Conservation (phyloP, 2,888 invertebrate species). For the Tenthredo livida region DNA sequence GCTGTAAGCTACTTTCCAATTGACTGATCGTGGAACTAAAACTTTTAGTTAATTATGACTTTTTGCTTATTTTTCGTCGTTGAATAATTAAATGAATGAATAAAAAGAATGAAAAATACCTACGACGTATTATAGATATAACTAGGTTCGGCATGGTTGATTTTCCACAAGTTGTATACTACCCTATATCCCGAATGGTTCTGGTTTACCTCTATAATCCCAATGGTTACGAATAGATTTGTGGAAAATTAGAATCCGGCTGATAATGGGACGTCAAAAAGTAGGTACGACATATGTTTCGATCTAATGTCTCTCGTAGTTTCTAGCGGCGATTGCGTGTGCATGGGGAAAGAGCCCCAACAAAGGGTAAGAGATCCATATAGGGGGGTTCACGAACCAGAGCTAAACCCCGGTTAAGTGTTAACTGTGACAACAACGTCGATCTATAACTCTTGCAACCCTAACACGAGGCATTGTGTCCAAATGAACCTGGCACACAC, state of each 20-base stretch:
- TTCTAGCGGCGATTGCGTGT: conserved; percentile 6
- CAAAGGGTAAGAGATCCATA: conserved; percentile 15
- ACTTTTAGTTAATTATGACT: neutral
- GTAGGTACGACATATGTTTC: conserved; percentile 41
- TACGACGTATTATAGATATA: neutral
- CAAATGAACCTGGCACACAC: conserved; percentile 42
- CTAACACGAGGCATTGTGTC: conserved; percentile 52
- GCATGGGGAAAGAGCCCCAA: conserved; percentile 29
- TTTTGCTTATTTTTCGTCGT: neutral
- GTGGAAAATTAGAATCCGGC: conserved; percentile 25
- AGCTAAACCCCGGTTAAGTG: conserved; percentile 68
- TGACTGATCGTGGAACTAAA: neutral
- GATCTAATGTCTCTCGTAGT: conserved; percentile 22
- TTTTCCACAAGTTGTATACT: neutral
- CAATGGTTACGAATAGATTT: conserved; percentile 35
- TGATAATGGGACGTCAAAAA: conserved; percentile 26
- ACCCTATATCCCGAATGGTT: neutral
- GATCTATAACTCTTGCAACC: conserved; percentile 64
- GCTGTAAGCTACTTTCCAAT: neutral
- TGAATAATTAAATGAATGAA: neutral
- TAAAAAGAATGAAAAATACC: neutral
- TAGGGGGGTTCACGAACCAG: conserved; percentile 45
- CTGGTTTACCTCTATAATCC: conserved; percentile 4
- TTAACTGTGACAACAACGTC: conserved; percentile 70
- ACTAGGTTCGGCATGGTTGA: neutral